Evolutionary conservation across 2,888 invertebrate species (phyloP).

Genomic region (Heliconius ethilla): DNA sequence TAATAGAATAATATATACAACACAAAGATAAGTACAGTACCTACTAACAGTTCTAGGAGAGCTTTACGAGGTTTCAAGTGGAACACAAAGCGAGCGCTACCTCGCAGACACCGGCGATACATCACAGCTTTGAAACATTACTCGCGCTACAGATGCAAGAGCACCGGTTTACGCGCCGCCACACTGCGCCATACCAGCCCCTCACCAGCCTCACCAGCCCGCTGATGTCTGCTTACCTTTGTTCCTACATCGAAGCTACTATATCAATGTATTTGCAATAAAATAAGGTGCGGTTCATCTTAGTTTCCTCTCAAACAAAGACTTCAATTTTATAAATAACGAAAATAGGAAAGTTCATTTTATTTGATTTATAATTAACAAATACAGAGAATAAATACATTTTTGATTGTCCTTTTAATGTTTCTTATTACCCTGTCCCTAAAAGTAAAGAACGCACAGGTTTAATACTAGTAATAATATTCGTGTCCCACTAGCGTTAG

Average conservation of each 20-base stretch:
- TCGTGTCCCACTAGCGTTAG: background rate
- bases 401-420: too few species aligned
- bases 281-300: slow-evolving; percentile 18
- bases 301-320: background rate
- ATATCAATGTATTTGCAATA: background rate
- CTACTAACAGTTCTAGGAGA: background rate
- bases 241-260: background rate
- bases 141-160: slow-evolving; percentile 31
- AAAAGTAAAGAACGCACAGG: too few species aligned
- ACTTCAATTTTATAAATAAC: background rate
- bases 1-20: background rate
- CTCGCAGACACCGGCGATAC: slow-evolving; percentile 30
- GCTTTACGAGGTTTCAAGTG: slow-evolving; percentile 7
- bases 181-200: slow-evolving; percentile 19
- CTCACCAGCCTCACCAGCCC: background rate
- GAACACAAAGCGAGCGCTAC: slow-evolving; percentile 37
- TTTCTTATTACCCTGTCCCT: too few species aligned
- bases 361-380: too few species aligned
- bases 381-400: too few species aligned
- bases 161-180: slow-evolving; percentile 36
- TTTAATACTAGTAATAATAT: too few species aligned
- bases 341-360: background rate
- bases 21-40: background rate
- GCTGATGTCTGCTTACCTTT: slow-evolving; percentile 38
- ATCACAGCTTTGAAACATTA: slow-evolving; percentile 38